Evolutionary conservation across 2,888 invertebrate species (phyloP).

Genomic region (Scrobipalpa costella): DNA sequence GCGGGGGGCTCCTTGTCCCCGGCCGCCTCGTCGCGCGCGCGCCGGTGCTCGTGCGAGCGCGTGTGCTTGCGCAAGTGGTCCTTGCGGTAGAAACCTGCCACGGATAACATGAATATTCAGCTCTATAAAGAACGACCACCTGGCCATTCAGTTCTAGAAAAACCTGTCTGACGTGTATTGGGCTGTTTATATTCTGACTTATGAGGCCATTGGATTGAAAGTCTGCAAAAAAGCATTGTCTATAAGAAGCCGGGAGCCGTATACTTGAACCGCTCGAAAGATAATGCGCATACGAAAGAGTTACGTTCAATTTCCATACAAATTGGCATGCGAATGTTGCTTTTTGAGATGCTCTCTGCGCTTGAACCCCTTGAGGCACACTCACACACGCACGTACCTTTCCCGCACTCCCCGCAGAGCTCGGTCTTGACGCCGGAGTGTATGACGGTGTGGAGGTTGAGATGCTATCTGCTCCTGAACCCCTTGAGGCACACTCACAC

Average conservation of each 20-base stretch:
- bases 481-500: background rate
- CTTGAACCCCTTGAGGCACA: background rate
- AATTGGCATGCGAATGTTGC: too few relatives aligned
- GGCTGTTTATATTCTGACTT: too few relatives aligned
- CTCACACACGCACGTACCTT: background rate
- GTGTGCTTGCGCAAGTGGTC: constrained; percentile 91
- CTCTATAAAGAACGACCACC: too few relatives aligned
- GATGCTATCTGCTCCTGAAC: background rate
- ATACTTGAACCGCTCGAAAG: too few relatives aligned
- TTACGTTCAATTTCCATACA: too few relatives aligned
- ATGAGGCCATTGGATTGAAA: too few relatives aligned
- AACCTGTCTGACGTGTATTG: too few relatives aligned
- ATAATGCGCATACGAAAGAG: too few relatives aligned
- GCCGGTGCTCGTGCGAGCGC: constrained; percentile 87
- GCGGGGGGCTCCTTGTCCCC: constrained; percentile 47
- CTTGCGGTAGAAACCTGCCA: constrained; percentile 86
- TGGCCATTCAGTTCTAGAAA: too few relatives aligned
- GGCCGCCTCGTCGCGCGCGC: constrained; percentile 85
- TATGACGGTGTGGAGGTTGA: constrained; percentile 8
- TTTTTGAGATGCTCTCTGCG: background rate
- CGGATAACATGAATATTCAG: background rate
- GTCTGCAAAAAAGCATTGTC: too few relatives aligned
- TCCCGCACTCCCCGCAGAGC: background rate
- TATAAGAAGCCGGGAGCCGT: too few relatives aligned
- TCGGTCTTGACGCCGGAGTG: constrained; percentile 72